phyloP scores from a whole-genome alignment of 2,113 vertebrate genomes.

The Genyomyrus donnyi region DNA sequence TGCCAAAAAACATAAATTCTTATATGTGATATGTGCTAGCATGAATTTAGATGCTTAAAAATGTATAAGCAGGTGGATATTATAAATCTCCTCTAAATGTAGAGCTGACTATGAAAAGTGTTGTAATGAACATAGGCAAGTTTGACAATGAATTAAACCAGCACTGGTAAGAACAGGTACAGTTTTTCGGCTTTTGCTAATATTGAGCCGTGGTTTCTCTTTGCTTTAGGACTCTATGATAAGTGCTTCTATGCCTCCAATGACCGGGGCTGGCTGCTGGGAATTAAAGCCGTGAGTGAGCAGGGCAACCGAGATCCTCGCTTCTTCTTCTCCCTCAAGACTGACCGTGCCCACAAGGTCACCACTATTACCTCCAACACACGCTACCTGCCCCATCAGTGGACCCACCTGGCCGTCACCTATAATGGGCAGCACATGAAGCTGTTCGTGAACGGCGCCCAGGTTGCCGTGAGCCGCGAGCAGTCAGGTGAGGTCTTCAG shows the following conservation, averaged over 20 bases:
- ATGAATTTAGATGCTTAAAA: not conserved
- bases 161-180: not conserved
- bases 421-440: conserved; percentile 86
- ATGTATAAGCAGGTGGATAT: not conserved
- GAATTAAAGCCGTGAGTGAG: conserved; percentile 86
- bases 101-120: not conserved
- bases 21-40: not conserved
- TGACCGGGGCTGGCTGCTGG: conserved; percentile 93
- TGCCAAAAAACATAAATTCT: not conserved
- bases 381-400: conserved; percentile 84
- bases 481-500: conserved; percentile 93
- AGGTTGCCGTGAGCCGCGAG: conserved; percentile 82
- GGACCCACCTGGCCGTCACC: conserved; percentile 83
- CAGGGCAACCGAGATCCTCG: conserved; percentile 90
- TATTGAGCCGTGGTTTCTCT: conserved; percentile 47
- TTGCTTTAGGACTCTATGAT: conserved; percentile 85
- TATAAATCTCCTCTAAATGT: not conserved
- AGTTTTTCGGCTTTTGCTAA: not conserved
- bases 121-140: not conserved
- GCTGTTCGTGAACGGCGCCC: conserved; percentile 89
- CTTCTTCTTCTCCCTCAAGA: conserved; percentile 97
- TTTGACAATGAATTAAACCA: not conserved
- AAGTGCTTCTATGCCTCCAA: conserved; percentile 96
- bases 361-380: conserved; percentile 81
- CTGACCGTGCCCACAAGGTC: conserved; percentile 88